Evolutionary conservation across 2,113 vertebrate species (phyloP), one percentile per base, ranked within the genome.

Genomic region (Silurus glanis): DNA sequence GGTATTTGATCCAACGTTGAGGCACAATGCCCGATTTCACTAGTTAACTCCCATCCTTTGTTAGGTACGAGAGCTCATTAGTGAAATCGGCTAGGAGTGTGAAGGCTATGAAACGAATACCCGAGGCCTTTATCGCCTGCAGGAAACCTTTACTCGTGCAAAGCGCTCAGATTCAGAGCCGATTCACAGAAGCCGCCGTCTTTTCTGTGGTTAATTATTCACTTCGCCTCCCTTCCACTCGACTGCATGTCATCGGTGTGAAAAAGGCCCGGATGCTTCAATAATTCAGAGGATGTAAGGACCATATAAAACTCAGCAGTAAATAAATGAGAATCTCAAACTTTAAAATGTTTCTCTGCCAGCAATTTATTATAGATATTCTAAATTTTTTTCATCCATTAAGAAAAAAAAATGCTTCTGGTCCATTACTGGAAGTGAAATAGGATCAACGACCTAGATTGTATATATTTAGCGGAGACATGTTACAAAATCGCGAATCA

Each of bases 401-500:
- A 92, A 23, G 62, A 87, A 64, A 86, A 67, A 37, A 86, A 58
- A 56, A 82, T 89, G 91, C 86, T 21, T 56, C 61, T 79, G 82
- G 87, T 88, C 88, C 83, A 88, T 64, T 92, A 90, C 87, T 87
- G 86, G 80, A 91, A 88, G 88, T 78, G 85, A 92, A 94, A 94
- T 92, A 90, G 90, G 92, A 93, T 93, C 91, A 87, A 86, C 83
- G 92, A 91, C 93, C 91, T 66, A 91, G 88, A 93, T 91, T 90
- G 87, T 92, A 92, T 92, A 92, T 92, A 92, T 94, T 93, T 92
- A 90, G 83, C 82, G 28, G 61, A 64, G 85, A 90, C 90, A 84
- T 83, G 89, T 91, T 75, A 76, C 53, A 82, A 71, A 87, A 82
- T 25, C 23, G 61, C 53, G 21, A 85, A 83, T 64, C 85, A 71